Evolutionary conservation across 2,113 vertebrate species (phyloP).

Genomic region (Halichoerus grypus): DNA sequence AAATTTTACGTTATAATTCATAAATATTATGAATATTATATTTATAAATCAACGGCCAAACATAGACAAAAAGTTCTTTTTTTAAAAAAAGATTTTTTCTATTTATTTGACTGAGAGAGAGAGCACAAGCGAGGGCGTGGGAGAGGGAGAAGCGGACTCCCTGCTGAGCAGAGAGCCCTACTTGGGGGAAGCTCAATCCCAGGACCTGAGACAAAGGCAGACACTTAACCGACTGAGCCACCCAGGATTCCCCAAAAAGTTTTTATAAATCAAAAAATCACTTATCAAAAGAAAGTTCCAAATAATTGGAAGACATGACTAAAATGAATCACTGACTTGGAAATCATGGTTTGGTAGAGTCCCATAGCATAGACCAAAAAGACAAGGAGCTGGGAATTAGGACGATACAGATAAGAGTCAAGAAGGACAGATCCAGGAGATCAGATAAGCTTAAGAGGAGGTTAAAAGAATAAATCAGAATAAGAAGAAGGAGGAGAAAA

Average conservation of each 20-base stretch:
- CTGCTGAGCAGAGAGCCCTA: too few species aligned
- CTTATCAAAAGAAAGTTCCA: conserved; percentile 7
- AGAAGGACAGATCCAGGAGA: not conserved
- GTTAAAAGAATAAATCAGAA: not conserved
- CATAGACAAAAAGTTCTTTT: not conserved
- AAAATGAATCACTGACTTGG: not conserved
- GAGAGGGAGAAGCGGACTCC: too few species aligned
- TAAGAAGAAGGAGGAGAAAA: not conserved
- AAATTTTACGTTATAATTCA: not conserved
- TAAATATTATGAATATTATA: not conserved
- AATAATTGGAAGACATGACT: not conserved
- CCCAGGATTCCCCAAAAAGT: not conserved
- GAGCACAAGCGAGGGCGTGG: not conserved
- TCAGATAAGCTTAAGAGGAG: not conserved
- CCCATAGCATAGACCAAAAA: not conserved
- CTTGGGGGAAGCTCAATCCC: too few species aligned
- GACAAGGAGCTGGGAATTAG: not conserved
- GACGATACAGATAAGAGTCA: not conserved
- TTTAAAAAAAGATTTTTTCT: too few species aligned
- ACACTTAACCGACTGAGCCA: not conserved
- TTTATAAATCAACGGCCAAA: not conserved
- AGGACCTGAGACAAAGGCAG: not conserved
- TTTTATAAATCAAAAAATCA: not conserved
- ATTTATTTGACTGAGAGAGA: not conserved
- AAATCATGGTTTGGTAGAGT: not conserved